These are phyloP conservation scores for Sturnira hondurensis DNA, from an alignment of 2,113 vertebrate genomes.

Conservation along the genomic window DNA sequence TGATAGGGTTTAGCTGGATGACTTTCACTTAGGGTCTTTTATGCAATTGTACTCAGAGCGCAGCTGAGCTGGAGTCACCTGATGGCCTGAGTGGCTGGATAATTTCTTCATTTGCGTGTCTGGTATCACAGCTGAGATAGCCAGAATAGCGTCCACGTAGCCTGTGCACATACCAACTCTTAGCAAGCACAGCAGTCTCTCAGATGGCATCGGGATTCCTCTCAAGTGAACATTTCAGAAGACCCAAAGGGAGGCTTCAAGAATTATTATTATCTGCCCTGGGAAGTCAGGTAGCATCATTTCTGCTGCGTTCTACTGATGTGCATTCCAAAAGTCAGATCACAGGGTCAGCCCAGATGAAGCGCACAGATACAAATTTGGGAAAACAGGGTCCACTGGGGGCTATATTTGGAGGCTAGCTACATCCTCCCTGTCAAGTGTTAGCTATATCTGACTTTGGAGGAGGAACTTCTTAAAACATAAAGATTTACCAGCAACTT, in stretches of 20 bases:
- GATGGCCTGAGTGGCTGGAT: neutral
- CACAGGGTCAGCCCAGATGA: neutral
- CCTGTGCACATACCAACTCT: neutral
- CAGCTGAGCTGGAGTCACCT: neutral
- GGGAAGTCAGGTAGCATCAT: neutral
- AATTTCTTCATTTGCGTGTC: neutral
- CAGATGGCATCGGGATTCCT: neutral
- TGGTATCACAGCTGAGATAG: neutral
- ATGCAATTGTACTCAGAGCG: neutral
- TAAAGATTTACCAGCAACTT: neutral
- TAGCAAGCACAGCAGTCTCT: neutral
- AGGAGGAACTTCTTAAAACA: neutral
- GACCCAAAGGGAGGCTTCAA: neutral
- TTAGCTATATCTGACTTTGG: neutral
- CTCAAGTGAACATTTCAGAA: neutral
- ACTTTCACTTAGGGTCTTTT: neutral
- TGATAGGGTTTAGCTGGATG: neutral
- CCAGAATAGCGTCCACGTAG: neutral
- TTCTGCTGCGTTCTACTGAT: neutral
- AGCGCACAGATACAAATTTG: neutral
- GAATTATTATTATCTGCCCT: neutral
- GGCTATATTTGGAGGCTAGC: neutral
- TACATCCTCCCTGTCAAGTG: neutral
- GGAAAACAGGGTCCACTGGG: neutral
- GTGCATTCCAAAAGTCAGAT: neutral